These are phyloP conservation scores for Aldrovandia affinis DNA, from an alignment of 2,797 vertebrate genomes.

Conservation along the genomic window DNA sequence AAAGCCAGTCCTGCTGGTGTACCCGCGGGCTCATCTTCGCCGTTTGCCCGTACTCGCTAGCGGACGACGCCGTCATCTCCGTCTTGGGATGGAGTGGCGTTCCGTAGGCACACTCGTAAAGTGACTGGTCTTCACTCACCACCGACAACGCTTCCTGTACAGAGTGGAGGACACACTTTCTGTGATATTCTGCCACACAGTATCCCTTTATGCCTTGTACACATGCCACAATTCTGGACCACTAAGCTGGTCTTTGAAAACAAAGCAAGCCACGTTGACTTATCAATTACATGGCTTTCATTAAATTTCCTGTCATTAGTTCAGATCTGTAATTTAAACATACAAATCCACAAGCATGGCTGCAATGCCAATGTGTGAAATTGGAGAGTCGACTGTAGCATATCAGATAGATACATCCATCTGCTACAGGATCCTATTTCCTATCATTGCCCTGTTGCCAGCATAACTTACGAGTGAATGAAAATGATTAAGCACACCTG, in stretches of 20 bases:
- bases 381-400: background rate
- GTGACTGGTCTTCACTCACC: conserved; percentile 86
- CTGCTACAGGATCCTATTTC: conserved; percentile 10
- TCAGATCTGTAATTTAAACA: background rate
- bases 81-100: conserved; percentile 78
- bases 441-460: background rate
- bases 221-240: background rate
- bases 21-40: conserved; percentile 85
- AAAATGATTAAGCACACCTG: conserved; percentile 10
- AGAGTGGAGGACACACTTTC: conserved; percentile 19
- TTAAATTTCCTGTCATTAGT: conserved; percentile 13
- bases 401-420: conserved; percentile 18
- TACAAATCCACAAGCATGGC: background rate
- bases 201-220: background rate
- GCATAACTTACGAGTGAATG: background rate
- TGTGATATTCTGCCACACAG: background rate
- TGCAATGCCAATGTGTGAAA: background rate
- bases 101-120: conserved; percentile 86
- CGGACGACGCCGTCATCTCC: conserved; percentile 85
- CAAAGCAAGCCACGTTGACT: background rate
- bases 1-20: conserved; percentile 85
- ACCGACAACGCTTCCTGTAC: conserved; percentile 84
- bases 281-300: background rate
- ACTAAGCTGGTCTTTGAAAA: conserved; percentile 14
- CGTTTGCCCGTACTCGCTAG: conserved; percentile 82